Base-by-base conservation (phyloP, 2,888 invertebrate genomes). In the Lasius platythorax region DNA sequence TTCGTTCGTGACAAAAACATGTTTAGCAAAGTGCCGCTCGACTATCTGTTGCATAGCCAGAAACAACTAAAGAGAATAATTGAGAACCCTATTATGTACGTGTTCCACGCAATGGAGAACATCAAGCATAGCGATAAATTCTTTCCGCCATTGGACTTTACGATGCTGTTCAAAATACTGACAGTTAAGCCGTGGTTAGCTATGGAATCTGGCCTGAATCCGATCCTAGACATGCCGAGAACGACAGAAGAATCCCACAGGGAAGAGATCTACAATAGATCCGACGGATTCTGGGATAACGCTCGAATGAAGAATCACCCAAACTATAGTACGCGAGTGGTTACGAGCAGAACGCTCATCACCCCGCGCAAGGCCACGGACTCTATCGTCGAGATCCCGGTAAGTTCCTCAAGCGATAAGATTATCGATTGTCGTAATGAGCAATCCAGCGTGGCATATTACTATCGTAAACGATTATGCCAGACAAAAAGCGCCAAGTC, bases 1-100 rank as follows among this genome's bases (percentile, higher is more conserved):
- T 98, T 98, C 93, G 96, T 98, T 74, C 96, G 96, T 73, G 96
- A 96, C 63, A 97, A 97, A 88, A 98, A 98, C 95, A 95, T 97
- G 74, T 97, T 98, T 86, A 97, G 97, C 93, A 97, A 96, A 89
- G 96, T 97, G 84, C 97, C 97, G 0, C 96, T 96, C 83, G 96
- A 96, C 43, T 95, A 97, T 53, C 92, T 98, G 1, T 94, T 96
- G 37, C 95, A 96, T 83, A 95, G 97, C n/a, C 97, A 97, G 93
- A 96, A 96, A 89, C 96, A 96, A 74, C 95, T 98, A 76, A 96
- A 96, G 12, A 96, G 97, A 85, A 97, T 98, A 56, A 95, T 96
- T 2, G 97, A 98, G 92, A 96, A 97, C 87, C 97, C 98, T 0
- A 96, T 97, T 0, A 96, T 97, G 96, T 97, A 97, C 93, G 94